Percentiles rank a stretch among this genome's conserved stretches.
Conservation (phyloP, 2,113 vertebrate species). For the Picathartes gymnocephalus region DNA sequence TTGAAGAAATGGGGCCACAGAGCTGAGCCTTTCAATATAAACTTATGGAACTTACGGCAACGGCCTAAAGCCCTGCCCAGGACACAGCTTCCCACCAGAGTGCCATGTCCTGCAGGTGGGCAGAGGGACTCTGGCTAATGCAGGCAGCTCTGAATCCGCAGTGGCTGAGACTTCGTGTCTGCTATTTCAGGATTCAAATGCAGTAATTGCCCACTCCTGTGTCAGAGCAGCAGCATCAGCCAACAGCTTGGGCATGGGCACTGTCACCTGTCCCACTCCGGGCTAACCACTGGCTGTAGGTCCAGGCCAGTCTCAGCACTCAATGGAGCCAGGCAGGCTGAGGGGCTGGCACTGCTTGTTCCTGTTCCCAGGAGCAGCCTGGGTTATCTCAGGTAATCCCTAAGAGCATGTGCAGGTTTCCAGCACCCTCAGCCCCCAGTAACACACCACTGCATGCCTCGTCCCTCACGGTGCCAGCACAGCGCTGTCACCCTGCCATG, state of each 20-base stretch:
- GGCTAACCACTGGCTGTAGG: neutral
- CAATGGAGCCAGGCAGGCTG: neutral
- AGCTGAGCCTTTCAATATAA: neutral
- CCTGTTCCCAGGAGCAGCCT: neutral
- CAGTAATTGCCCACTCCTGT: neutral
- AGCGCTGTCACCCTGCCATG: rapidly evolving
- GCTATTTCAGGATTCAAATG: neutral
- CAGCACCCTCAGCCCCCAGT: no score
- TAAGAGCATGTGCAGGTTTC: rapidly evolving
- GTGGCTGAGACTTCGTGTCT: neutral
- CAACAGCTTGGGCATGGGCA: neutral
- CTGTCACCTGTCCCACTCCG: rapidly evolving
- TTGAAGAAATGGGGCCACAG: neutral
- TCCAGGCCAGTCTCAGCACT: neutral
- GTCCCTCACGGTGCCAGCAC: neutral
- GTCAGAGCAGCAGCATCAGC: neutral
- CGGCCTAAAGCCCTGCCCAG: rapidly evolving
- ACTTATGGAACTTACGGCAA: rapidly evolving
- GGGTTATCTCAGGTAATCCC: neutral
- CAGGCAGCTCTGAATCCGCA: neutral
- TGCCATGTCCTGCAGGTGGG: neutral
- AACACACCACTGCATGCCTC: rapidly evolving
- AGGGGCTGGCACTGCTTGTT: rapidly evolving
- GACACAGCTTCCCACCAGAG: neutral
- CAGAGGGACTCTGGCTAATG: rapidly evolving